Evolutionary conservation across 1,140 invertebrate genomes (phyloP).

Genomic region (Riptortus pedestris): DNA sequence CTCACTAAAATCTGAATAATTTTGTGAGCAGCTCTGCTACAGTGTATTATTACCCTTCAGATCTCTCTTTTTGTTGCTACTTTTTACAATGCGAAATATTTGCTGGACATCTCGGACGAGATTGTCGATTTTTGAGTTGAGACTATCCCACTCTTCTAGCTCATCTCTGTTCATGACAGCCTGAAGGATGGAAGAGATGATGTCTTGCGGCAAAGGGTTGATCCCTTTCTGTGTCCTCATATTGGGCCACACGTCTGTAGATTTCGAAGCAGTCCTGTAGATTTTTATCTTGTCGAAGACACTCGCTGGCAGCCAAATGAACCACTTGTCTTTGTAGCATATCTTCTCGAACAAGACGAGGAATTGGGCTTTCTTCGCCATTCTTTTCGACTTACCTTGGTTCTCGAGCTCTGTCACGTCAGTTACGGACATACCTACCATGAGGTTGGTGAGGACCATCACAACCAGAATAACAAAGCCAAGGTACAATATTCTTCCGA

Average conservation of each 20-base stretch:
- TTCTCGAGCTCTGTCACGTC: slow-evolving; percentile 34
- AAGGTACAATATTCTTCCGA: slow-evolving; percentile 33
- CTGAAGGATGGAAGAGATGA: neutral
- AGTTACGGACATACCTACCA: slow-evolving; percentile 39
- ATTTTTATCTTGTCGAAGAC: neutral
- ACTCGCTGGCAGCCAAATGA: neutral
- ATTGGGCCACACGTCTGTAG: neutral
- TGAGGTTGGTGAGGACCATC: slow-evolving; percentile 39
- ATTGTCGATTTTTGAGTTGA: neutral
- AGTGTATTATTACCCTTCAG: too few relatives aligned
- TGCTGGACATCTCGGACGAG: neutral
- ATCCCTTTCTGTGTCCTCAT: neutral
- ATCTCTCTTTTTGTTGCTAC: too few relatives aligned
- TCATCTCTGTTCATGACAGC: neutral
- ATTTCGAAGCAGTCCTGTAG: neutral
- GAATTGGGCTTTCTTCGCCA: neutral
- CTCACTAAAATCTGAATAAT: too few relatives aligned
- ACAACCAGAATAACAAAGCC: slow-evolving; percentile 37
- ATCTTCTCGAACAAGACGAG: neutral
- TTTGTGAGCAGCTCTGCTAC: too few relatives aligned
- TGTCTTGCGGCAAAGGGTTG: neutral
- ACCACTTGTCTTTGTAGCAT: neutral
- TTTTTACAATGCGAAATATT: too few relatives aligned
- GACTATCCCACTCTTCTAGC: neutral
- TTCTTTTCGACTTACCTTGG: slow-evolving; percentile 19